phyloP scores from a whole-genome alignment of 2,888 invertebrate species.

The Gasteruption jaculator region DNA sequence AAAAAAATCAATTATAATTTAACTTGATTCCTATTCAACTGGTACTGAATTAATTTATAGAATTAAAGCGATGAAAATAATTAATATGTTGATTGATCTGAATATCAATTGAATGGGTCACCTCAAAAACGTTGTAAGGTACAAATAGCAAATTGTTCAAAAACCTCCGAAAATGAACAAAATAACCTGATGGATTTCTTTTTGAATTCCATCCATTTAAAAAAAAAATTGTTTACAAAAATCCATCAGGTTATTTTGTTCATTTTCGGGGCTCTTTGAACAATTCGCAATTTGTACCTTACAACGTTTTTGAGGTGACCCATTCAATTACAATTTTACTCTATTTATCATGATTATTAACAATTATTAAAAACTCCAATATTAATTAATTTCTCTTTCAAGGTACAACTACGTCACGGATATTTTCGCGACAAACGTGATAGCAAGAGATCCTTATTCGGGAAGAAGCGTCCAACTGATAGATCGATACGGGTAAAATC shows the following conservation, averaged over 20 bases:
- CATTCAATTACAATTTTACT: no score
- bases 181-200: constrained; percentile 3
- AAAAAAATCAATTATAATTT: constrained; percentile 2
- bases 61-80: no score
- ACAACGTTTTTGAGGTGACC: no score
- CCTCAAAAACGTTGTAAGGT: no score
- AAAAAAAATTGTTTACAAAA: no score
- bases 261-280: no score
- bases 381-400: constrained; percentile 7
- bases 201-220: not conserved
- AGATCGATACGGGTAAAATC: constrained; percentile 75
- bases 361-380: not conserved
- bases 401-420: constrained; percentile 79
- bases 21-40: not conserved
- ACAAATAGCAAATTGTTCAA: no score
- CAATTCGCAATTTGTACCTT: no score
- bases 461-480: constrained; percentile 86
- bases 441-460: constrained; percentile 88
- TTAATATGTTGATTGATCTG: not conserved
- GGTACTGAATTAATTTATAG: no score
- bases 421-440: constrained; percentile 89
- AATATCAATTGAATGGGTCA: no score
- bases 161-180: no score
- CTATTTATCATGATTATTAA: not conserved
- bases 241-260: no score